Percentiles rank a stretch among this genome's conserved stretches.
Evolutionary conservation across 2,888 invertebrate genomes (phyloP).

Genomic region (Caenorhabditis sinica): DNA sequence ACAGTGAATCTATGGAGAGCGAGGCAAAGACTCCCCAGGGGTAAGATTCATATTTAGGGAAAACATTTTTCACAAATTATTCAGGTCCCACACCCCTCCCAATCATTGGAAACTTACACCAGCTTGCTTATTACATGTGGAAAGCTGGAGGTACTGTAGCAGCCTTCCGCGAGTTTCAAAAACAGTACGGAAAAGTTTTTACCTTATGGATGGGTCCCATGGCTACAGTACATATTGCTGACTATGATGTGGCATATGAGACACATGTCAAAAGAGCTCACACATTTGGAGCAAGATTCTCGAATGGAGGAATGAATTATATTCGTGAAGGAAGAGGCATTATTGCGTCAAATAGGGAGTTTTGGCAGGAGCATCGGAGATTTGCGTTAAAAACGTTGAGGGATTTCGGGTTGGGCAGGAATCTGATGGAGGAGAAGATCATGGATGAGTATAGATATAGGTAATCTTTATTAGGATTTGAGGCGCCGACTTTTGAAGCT

Average conservation of each 20-base stretch:
- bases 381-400: constrained; percentile 68
- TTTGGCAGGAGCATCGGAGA: constrained; percentile 68
- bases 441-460: constrained; percentile 67
- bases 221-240: constrained; percentile 65
- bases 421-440: constrained; percentile 70
- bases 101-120: constrained; percentile 64
- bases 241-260: constrained; percentile 66
- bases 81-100: constrained; percentile 66
- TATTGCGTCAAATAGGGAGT: constrained; percentile 57
- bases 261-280: constrained; percentile 48
- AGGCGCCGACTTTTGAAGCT: no score
- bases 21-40: constrained; percentile 21
- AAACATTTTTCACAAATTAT: no score
- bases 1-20: constrained; percentile 30
- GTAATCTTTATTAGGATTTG: constrained; percentile 15
- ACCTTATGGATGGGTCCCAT: constrained; percentile 70
- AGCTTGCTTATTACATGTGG: constrained; percentile 37
- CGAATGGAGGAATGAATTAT: constrained; percentile 52
- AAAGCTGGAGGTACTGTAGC: constrained; percentile 40
- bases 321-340: constrained; percentile 58
- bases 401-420: constrained; percentile 70
- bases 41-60: no score
- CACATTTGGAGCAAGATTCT: constrained; percentile 29
- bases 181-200: constrained; percentile 65
- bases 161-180: constrained; percentile 45